Conservation (phyloP, 2,113 vertebrate genomes). For the Antidorcas marsupialis region DNA sequence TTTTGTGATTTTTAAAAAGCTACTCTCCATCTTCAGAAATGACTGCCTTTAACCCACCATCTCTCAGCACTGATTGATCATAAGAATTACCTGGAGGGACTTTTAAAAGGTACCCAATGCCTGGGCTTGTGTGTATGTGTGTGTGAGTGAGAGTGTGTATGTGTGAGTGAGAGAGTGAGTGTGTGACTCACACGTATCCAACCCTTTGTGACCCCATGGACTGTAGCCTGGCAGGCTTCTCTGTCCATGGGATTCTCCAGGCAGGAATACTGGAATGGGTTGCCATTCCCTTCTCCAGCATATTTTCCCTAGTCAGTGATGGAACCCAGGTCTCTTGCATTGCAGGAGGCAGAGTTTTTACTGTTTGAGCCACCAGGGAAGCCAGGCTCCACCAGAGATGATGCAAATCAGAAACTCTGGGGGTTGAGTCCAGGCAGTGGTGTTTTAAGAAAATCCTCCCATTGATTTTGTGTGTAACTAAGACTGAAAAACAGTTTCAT, state of each 20-base stretch:
- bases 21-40: not conserved
- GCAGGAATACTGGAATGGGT: not conserved
- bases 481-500: not conserved
- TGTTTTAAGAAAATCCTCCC: not conserved
- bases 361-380: not conserved
- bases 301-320: not conserved
- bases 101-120: not conserved
- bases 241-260: not conserved
- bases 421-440: not conserved
- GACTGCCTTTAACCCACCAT: not conserved
- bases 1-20: not conserved
- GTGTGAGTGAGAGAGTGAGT: too few relatives aligned
- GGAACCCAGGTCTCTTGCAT: not conserved
- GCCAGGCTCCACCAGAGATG: not conserved
- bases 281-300: not conserved
- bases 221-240: not conserved
- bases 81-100: not conserved
- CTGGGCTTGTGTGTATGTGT: accelerated
- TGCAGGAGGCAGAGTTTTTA: not conserved
- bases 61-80: not conserved
- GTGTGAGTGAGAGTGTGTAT: too few relatives aligned
- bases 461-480: not conserved
- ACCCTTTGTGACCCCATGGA: not conserved
- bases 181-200: not conserved
- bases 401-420: not conserved